Base-by-base conservation (phyloP, 1,140 invertebrate species). In the Aphelenchoides besseyi region DNA sequence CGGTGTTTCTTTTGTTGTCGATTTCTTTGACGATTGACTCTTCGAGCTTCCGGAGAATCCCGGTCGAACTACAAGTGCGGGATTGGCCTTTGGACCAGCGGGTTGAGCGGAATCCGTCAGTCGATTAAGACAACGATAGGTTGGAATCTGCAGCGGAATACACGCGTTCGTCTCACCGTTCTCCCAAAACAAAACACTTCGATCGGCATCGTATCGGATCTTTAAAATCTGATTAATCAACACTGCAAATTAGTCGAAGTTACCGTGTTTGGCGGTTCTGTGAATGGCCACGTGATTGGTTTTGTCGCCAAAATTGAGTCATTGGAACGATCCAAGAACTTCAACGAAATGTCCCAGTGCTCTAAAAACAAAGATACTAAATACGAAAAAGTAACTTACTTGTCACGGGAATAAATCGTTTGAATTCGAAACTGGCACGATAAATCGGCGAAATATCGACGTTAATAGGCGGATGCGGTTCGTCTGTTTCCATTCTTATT, bases 301-400 rank as follows among this genome's bases (percentile, higher is more conserved):
- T 29, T 66, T 28, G 16, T n/a, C 1, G 16, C 63, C 18, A 66
- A 3, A 23, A 36, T 33, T 16, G 16, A 29, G 30, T 8, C 36
- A 12, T 33, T 30, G 1, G 16, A 1, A n/a, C 23, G 30, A 16
- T 66, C 63, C 2, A 32, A 16, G 1, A 66, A 32, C 32, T 66
- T 66, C 16, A 66, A 12, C 16, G 30, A 16, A 29, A 66, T 33
- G 9, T 66, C 63, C 63, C 63, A 66, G 1, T 36, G 30, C 29
- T 66, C 63, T 66, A 32, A 66, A 66, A n/a, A 18, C 0, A 66
- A 53, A 66, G 12, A 0, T 1, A 66, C 30, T 1, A 66, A 66
- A 66, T 66, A 12, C 16, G 36, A 66, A 53, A 64, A n/a, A 29
- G 63, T n/a, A 53, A 32, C 32, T 35, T 8, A 66, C 63, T 66